A percentile compares a stretch with the other conserved stretches of the same genome.
Evolutionary conservation across 1,140 invertebrate species (phyloP).

Genomic region (Mya arenaria): DNA sequence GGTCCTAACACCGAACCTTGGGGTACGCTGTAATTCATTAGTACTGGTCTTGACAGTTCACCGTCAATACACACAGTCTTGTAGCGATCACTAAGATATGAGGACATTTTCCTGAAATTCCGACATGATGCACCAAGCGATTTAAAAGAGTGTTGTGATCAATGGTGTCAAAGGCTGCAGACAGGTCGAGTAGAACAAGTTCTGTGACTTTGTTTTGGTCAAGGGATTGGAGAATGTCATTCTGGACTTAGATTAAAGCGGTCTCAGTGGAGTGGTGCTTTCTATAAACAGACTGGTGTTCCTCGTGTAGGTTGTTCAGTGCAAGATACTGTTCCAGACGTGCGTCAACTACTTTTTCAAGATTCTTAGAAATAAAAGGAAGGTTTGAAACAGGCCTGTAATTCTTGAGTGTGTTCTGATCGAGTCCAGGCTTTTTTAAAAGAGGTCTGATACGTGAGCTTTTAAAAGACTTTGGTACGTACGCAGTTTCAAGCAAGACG

Average conservation of each 20-base stretch:
- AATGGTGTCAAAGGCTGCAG: slow-evolving; percentile 15
- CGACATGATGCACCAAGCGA: neutral
- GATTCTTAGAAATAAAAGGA: slow-evolving; percentile 34
- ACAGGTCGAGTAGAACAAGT: slow-evolving; percentile 13
- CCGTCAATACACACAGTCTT: neutral
- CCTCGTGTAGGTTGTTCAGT: slow-evolving; percentile 26
- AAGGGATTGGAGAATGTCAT: neutral
- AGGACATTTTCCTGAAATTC: neutral
- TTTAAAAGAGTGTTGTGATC: slow-evolving; percentile 1
- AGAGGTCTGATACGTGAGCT: slow-evolving; percentile 21
- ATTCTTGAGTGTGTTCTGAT: slow-evolving; percentile 25
- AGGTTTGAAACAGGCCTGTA: slow-evolving; percentile 33
- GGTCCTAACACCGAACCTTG: slow-evolving; percentile 17
- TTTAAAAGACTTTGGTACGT: slow-evolving; percentile 29
- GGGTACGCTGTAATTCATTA: slow-evolving; percentile 7
- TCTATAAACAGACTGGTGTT: slow-evolving; percentile 40
- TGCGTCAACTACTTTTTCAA: neutral
- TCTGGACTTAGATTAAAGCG: neutral
- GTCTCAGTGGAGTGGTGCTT: slow-evolving; percentile 12
- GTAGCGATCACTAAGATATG: slow-evolving; percentile 11
- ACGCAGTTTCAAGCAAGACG: slow-evolving; percentile 4
- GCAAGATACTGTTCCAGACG: slow-evolving; percentile 3
- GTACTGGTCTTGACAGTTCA: neutral
- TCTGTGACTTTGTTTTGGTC: neutral
- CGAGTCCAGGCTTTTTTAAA: slow-evolving; percentile 22